phyloP scores from a whole-genome alignment of 2,797 vertebrate genomes.

The Coracias cyanogaster region DNA sequence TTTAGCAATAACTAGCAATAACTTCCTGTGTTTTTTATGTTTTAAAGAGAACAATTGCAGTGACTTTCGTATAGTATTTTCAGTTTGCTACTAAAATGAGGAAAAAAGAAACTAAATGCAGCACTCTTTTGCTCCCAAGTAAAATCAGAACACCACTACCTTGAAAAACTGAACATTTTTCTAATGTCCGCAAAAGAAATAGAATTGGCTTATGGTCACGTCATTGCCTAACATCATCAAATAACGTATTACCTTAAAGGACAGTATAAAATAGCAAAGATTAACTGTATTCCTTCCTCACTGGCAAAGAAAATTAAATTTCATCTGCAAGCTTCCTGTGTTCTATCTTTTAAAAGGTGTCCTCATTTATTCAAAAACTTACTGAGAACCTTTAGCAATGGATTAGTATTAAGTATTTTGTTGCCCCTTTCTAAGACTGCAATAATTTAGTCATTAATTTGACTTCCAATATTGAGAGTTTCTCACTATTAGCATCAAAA shows the following conservation, averaged over 20 bases:
- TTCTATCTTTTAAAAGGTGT: conserved; percentile 1
- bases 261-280: neutral
- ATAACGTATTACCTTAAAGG: neutral
- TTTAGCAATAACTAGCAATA: neutral
- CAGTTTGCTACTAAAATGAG: neutral
- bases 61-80: neutral
- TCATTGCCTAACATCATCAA: neutral
- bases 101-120: neutral
- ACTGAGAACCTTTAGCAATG: neutral
- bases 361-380: neutral
- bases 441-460: conserved; percentile 66
- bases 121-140: neutral
- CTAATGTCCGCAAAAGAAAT: neutral
- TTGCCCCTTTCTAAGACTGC: conserved; percentile 30
- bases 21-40: neutral
- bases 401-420: conserved; percentile 8
- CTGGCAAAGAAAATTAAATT: neutral
- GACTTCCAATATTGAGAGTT: conserved; percentile 41
- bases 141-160: neutral
- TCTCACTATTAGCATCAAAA: conserved; percentile 58
- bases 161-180: neutral
- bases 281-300: neutral
- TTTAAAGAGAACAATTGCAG: neutral
- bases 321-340: neutral
- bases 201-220: neutral